phyloP scores from a whole-genome alignment of 2,113 vertebrate species.

The Balaeniceps rex region DNA sequence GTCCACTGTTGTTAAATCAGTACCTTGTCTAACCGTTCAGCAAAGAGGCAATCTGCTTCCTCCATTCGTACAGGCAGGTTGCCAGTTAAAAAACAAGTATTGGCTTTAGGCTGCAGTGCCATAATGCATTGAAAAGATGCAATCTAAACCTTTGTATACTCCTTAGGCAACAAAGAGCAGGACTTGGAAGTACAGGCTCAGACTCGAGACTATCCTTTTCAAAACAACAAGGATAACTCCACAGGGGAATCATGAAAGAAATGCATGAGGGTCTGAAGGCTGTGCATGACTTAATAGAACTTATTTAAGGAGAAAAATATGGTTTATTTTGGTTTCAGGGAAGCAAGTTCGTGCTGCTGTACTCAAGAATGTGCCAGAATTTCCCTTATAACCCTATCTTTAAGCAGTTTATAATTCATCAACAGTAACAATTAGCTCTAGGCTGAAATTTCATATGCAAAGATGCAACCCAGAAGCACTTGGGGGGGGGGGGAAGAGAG shows the following conservation, averaged over 20 bases:
- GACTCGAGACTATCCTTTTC: slow-evolving; percentile 59
- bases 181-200: slow-evolving; percentile 55
- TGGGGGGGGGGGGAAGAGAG: fast-evolving
- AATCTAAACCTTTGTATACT: slow-evolving; percentile 62
- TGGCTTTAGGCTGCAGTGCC: slow-evolving; percentile 77
- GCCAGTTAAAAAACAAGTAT: slow-evolving; percentile 75
- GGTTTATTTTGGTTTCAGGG: neutral
- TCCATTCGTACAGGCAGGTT: slow-evolving; percentile 75
- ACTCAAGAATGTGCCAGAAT: neutral
- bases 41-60: slow-evolving; percentile 84
- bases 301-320: neutral
- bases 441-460: slow-evolving; percentile 28
- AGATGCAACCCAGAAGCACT: neutral
- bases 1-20: slow-evolving; percentile 95
- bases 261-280: slow-evolving; percentile 3
- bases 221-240: slow-evolving; percentile 60
- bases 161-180: slow-evolving; percentile 64
- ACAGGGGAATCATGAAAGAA: slow-evolving; percentile 43
- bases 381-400: neutral
- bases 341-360: neutral
- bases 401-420: neutral
- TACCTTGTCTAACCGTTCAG: slow-evolving; percentile 79
- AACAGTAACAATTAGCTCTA: slow-evolving; percentile 8
- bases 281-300: neutral
- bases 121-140: slow-evolving; percentile 75